Evolutionary conservation across 1,140 invertebrate species (phyloP), one percentile per base, ranked within the genome.

Genomic region (Mactra quadrangularis): DNA sequence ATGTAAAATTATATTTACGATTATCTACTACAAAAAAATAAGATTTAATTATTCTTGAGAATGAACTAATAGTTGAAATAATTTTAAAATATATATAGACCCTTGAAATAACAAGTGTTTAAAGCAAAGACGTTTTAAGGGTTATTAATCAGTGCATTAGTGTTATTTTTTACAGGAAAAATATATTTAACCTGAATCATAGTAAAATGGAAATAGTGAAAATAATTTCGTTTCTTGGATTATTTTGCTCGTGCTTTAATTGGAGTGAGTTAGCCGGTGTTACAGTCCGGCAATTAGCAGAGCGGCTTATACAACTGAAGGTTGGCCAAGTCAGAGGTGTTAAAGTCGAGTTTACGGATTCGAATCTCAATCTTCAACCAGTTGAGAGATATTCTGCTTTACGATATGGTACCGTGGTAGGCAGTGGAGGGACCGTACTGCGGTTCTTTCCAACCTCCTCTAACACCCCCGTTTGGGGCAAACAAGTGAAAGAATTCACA

Each of bases 381-480:
- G 97, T 98, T 4, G 97, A 98, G 93, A 96, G 97, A 62, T 99
- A 98, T 92, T 95, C 97, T 11, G 98, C 98, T 0, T 96, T 99
- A 53, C 97, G 98, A 0, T 99, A 99, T 92, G 98, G 98, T 17
- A 97, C 97, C 22, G 41, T 76, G 13, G n/a, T n/a, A 11, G 74
- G 74, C 19, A 97, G 98, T 47, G 98, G 98, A 6, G 94, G 97
- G 0, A 97, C 97, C 15, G 96, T 95, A 70, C 94, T 99, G 31
- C 94, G 98, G 47, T 98, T 99, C 90, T 98, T 99, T 97, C 97
- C 98, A 9, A 97, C 97, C 13, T 97, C 98, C 0, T 85, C 97
- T 95, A 76, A 95, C 95, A 93, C 50, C 7, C 27, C 74, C 0
- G 62, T 7, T 19, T 76, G 74, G 74, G 74, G 74, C 11, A 60